phyloP scores from a whole-genome alignment of 2,113 vertebrate genomes.

The Hiodon tergisus region DNA sequence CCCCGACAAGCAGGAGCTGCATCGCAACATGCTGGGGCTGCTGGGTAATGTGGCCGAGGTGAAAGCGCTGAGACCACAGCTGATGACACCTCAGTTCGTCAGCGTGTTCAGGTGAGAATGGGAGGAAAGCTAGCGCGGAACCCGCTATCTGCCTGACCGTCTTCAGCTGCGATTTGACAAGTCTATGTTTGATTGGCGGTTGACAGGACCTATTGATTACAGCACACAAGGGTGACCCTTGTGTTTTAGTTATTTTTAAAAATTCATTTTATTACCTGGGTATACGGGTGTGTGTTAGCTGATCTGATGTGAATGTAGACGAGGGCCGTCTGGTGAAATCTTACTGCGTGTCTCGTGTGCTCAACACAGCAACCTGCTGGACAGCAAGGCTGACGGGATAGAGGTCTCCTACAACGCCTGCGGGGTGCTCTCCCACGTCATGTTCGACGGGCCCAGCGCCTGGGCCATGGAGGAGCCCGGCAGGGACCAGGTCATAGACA shows the following conservation, averaged over 20 bases:
- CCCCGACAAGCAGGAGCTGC: conserved; percentile 94
- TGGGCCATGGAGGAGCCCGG: conserved; percentile 82
- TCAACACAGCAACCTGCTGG: conserved; percentile 77
- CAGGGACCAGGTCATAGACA: conserved; percentile 82
- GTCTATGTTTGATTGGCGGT: too few species aligned
- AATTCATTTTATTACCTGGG: too few species aligned
- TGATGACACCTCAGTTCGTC: conserved; percentile 93
- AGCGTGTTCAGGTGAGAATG: conserved; percentile 81
- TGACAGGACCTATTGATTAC: too few species aligned
- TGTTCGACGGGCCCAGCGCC: conserved; percentile 87
- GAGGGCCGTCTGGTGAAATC: background rate
- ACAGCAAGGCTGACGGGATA: conserved; percentile 94
- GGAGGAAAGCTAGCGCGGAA: too few species aligned
- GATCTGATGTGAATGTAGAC: background rate
- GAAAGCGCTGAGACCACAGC: conserved; percentile 80
- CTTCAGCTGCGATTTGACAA: too few species aligned
- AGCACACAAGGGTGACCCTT: too few species aligned
- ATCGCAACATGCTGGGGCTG: conserved; percentile 94
- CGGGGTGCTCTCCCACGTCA: conserved; percentile 93
- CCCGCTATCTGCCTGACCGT: too few species aligned
- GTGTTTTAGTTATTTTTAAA: too few species aligned
- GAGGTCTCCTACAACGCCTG: conserved; percentile 98
- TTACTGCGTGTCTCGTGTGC: conserved; percentile 4
- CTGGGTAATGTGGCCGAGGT: conserved; percentile 94
- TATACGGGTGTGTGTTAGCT: background rate